Evolutionary conservation across 2,888 invertebrate species (phyloP), one percentile per base, ranked within the genome.

Genomic region (Taphrorychus bicolor): DNA sequence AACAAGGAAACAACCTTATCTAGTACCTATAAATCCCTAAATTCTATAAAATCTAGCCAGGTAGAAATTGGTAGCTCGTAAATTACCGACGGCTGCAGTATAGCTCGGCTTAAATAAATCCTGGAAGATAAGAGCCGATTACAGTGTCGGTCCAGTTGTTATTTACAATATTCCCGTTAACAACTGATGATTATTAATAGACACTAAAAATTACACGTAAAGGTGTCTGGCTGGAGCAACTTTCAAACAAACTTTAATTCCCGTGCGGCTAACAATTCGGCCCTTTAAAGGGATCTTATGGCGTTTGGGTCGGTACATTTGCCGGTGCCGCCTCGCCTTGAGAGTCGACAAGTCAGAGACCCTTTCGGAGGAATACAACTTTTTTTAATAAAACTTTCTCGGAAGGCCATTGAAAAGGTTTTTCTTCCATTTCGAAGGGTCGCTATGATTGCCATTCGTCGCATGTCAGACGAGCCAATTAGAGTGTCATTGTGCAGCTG

Each of bases 41-140:
- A 59, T 59, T 59, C 51, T 51, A 32, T 59, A 52, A 59, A 59
- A 59, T 49, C 41, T 19, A n/a, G n/a, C 52, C 59, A 59, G 59
- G 59, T 59, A 52, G 32, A 59, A 51, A 5, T 21, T 52, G n/a
- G 52, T 2, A 18, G 16, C 48, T 18, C 48, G 48, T 48, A 48
- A 48, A 48, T 48, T 48, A 16, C 7, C 9, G 48, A n/a, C 16
- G 48, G 32, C 9, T 32, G 32, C 32, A 32, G 32, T 32, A 32
- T 32, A 32, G 32, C 32, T 32, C 9, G 32, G 32, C 9, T 32
- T 32, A 32, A 32, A 32, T 32, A 32, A 32, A 32, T 32, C 32
- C 32, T 3, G 32, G 9, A 32, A 32, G 32, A 32, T 32, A 32
- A 32, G 9, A 9, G 32, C 32, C 32, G 32, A 32, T 32, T 32